Percentiles rank a stretch among this genome's conserved stretches.
phyloP scores from a whole-genome alignment of 2,888 invertebrate genomes.

The Notodonta dromedarius region DNA sequence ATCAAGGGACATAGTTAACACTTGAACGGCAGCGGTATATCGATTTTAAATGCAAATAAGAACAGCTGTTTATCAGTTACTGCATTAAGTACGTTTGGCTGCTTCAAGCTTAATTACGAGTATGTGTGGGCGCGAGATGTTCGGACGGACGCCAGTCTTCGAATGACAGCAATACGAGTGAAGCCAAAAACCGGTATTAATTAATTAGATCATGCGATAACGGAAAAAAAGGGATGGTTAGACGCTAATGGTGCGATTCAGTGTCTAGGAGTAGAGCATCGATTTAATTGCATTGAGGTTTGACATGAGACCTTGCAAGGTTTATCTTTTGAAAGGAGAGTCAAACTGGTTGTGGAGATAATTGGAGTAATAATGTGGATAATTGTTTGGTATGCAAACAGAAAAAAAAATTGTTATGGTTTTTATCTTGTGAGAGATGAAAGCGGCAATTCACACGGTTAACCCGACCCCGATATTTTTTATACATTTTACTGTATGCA shows the following conservation, averaged over 20 bases:
- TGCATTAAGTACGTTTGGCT: slow-evolving; percentile 65
- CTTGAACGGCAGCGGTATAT: slow-evolving; percentile 54
- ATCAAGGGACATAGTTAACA: slow-evolving; percentile 40
- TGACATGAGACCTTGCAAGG: slow-evolving; percentile 53
- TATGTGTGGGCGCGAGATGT: slow-evolving; percentile 67
- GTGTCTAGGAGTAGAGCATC: slow-evolving; percentile 48
- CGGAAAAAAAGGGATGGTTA: slow-evolving; percentile 58
- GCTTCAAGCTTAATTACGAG: slow-evolving; percentile 71
- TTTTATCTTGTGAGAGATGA: too few species aligned
- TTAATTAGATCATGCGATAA: slow-evolving; percentile 77
- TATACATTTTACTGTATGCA: too few species aligned
- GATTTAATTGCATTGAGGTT: slow-evolving; percentile 66
- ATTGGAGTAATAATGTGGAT: too few species aligned
- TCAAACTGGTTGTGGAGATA: neutral
- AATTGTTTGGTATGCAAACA: neutral
- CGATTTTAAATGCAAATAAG: slow-evolving; percentile 75
- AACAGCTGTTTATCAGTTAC: slow-evolving; percentile 77
- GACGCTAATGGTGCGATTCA: slow-evolving; percentile 59
- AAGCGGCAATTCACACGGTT: too few species aligned
- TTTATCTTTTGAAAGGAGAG: neutral
- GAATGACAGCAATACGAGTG: slow-evolving; percentile 74
- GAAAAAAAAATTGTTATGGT: too few species aligned
- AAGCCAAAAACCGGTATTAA: slow-evolving; percentile 77
- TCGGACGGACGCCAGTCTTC: slow-evolving; percentile 61
- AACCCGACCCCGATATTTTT: too few species aligned